Percentiles rank a stretch among this genome's conserved stretches.
phyloP scores from a whole-genome alignment of 2,797 vertebrate species.

The Decapterus maruadsi region DNA sequence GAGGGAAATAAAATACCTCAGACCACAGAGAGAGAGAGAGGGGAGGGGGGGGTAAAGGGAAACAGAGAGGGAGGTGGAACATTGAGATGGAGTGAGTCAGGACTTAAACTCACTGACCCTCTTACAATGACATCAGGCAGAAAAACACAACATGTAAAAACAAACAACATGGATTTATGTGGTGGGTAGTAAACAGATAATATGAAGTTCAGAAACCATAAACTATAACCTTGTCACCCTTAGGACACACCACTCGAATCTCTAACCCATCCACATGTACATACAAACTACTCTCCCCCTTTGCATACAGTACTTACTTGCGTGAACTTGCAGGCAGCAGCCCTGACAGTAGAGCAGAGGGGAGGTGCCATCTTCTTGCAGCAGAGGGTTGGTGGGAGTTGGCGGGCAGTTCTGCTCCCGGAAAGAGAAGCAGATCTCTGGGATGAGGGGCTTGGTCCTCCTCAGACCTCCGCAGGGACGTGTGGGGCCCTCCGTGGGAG shows the following conservation, averaged over 20 bases:
- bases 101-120: constrained; percentile 76
- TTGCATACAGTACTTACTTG: constrained; percentile 91
- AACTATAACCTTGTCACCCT: constrained; percentile 18
- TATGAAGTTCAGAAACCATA: constrained; percentile 16
- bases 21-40: constrained; percentile 55
- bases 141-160: constrained; percentile 51
- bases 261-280: background rate
- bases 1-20: constrained; percentile 74
- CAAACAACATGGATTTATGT: constrained; percentile 36
- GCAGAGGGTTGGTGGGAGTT: constrained; percentile 91
- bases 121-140: constrained; percentile 52
- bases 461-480: constrained; percentile 43
- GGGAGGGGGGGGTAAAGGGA: background rate
- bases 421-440: constrained; percentile 97
- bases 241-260: background rate
- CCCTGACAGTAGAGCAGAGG: constrained; percentile 91
- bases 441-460: constrained; percentile 93
- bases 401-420: constrained; percentile 92
- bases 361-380: constrained; percentile 95
- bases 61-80: constrained; percentile 56
- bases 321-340: constrained; percentile 94
- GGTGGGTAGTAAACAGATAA: constrained; percentile 23
- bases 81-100: constrained; percentile 58
- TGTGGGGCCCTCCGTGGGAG: constrained; percentile 24
- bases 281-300: background rate